These are phyloP conservation scores for Periophthalmus modestus DNA, from an alignment of 2,113 vertebrate genomes.

Conservation along the genomic window DNA sequence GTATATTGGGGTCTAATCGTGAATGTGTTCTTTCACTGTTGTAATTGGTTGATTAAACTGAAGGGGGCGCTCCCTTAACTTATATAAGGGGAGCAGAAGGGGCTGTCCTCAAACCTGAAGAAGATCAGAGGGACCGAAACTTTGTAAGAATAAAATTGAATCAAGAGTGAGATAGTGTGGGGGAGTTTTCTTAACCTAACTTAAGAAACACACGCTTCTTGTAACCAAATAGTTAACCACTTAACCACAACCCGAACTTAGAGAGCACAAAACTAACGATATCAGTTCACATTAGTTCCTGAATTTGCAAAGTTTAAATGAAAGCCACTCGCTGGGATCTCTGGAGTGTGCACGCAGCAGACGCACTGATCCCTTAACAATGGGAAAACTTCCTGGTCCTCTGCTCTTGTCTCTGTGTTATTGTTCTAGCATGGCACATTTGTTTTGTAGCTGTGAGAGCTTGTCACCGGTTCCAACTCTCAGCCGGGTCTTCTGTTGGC, in stretches of 20 bases:
- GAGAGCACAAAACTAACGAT: conserved; percentile 43
- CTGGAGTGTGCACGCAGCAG: conserved; percentile 55
- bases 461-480: conserved; percentile 65
- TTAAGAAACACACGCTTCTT: conserved; percentile 24
- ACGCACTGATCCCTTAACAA: conserved; percentile 77
- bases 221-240: conserved; percentile 22
- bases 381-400: conserved; percentile 59
- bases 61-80: no score
- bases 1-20: no score
- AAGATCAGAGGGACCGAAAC: no score
- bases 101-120: no score
- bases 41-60: no score
- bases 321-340: conserved; percentile 62
- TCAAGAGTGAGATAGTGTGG: no score
- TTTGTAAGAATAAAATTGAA: no score
- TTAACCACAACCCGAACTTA: conserved; percentile 32
- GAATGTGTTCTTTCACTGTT: no score
- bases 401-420: conserved; percentile 34
- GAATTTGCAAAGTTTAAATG: conserved; percentile 70
- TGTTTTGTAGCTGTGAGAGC: conserved; percentile 64
- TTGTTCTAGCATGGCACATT: conserved; percentile 55
- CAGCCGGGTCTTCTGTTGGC: conserved; percentile 61
- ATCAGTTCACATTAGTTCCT: conserved; percentile 53
- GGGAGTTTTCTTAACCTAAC: no score
- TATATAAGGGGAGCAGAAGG: no score